Evolutionary conservation across 1,140 invertebrate species (phyloP).

Genomic region (Trialeurodes vaporariorum): DNA sequence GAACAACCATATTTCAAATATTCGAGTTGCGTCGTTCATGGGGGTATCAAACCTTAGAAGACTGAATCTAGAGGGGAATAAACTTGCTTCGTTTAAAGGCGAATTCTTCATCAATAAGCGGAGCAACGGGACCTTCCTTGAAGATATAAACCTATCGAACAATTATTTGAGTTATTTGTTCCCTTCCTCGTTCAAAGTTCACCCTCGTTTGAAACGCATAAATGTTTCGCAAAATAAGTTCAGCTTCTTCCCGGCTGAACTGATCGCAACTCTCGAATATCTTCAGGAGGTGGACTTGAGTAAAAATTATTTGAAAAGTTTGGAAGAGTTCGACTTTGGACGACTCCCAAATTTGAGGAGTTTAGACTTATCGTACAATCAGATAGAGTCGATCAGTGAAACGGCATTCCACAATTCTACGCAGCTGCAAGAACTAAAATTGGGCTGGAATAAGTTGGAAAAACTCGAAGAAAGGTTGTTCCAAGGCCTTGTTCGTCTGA

Average conservation of each 20-base stretch:
- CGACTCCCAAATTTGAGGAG: conserved; percentile 55
- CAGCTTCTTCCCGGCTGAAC: conserved; percentile 66
- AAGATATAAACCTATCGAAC: conserved; percentile 57
- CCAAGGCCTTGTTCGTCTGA: conserved; percentile 62
- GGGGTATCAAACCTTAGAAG: conserved; percentile 53
- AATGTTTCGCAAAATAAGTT: conserved; percentile 60
- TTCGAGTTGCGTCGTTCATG: conserved; percentile 53
- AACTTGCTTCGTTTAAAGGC: conserved; percentile 60
- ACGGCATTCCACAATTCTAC: conserved; percentile 83
- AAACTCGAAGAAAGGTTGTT: conserved; percentile 65
- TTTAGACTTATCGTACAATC: conserved; percentile 57
- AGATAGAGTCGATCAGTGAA: conserved; percentile 66
- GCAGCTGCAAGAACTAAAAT: conserved; percentile 66
- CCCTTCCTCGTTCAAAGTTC: conserved; percentile 68
- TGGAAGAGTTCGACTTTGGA: conserved; percentile 75
- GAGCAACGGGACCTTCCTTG: conserved; percentile 43
- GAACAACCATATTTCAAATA: conserved; percentile 59
- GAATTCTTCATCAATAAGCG: conserved; percentile 59
- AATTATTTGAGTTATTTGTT: conserved; percentile 68
- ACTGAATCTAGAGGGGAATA: conserved; percentile 54
- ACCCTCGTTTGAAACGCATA: conserved; percentile 55
- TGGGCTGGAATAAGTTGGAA: conserved; percentile 62
- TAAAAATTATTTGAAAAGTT: conserved; percentile 55
- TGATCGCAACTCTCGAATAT: conserved; percentile 51
- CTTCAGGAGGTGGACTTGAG: conserved; percentile 62